Evolutionary conservation across 2,113 vertebrate genomes (phyloP), one percentile per base, ranked within the genome.

Genomic region (Myotis yumanensis): DNA sequence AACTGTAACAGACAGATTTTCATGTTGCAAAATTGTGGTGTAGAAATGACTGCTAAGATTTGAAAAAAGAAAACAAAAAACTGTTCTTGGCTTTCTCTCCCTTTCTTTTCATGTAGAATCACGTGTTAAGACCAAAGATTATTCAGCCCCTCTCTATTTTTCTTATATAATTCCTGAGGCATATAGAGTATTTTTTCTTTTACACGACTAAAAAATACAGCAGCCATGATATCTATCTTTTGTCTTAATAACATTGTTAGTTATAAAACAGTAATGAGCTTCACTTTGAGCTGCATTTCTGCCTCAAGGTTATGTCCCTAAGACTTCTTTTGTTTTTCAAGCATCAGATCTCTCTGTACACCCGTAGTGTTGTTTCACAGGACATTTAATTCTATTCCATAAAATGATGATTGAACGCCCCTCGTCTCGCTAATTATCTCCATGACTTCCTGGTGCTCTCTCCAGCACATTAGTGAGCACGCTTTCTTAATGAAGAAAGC

Each of bases 381-480:
- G 86, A 95, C 52, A 93, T 97, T 97, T 64, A 57, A 57, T 64
- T 81, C 80, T 84, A 69, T 89, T 93, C 80, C 73, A 68, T 40
- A 84, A 0, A 81, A 51, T 32, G 30, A 90, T 6, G 0, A 7
- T 51, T 59, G 20, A 95, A 73, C n/a, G 96, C 80, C 73, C 52
- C 80, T 57, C 68, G 40, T 35, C 30, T 73, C 11, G 73, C 35
- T 91, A 86, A 51, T 95, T 51, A 76, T 80, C 87, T 81, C 43
- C 43, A 40, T 52, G 68, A 57, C 77, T 93, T 89, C 57, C 77
- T 62, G 32, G 72, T 1, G 22, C 35, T 43, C 30, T 91, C 37
- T 37, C 48, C 43, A 90, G 57, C 79, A 79, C 46, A 48, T 23
- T 62, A 81, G n/a, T 62, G 35, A 82, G 59, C 17, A 23, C 1